A percentile compares a stretch with the other conserved stretches of the same genome.
phyloP scores from a whole-genome alignment of 2,113 vertebrate species.

The Phrynocephalus versicolor region DNA sequence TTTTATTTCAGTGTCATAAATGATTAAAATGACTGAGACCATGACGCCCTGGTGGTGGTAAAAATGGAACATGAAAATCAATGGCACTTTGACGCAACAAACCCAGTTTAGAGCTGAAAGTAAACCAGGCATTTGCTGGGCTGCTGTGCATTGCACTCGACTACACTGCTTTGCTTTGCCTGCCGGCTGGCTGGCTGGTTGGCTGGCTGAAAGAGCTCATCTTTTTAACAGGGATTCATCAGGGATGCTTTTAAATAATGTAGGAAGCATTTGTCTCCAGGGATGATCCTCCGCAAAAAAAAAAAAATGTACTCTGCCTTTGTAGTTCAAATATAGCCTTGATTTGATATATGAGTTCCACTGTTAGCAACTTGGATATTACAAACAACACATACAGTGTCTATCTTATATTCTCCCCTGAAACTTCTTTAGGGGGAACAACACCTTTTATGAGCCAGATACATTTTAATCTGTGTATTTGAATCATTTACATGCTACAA shows the following conservation, averaged over 20 bases:
- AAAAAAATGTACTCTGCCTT: slow-evolving; percentile 39
- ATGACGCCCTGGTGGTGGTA: slow-evolving; percentile 14
- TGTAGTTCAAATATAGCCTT: slow-evolving; percentile 51
- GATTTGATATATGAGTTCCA: slow-evolving; percentile 47
- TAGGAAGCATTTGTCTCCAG: slow-evolving; percentile 60
- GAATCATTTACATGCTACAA: slow-evolving; percentile 22
- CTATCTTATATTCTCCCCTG: not conserved
- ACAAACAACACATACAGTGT: slow-evolving; percentile 8
- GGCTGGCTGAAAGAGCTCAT: not conserved
- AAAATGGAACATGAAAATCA: slow-evolving; percentile 24
- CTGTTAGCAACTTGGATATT: slow-evolving; percentile 58
- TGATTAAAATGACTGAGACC: not conserved
- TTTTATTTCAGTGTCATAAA: too few relatives aligned
- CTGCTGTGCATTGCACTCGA: not conserved
- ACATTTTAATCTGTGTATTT: not conserved
- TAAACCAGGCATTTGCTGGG: not conserved
- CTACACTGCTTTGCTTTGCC: not conserved
- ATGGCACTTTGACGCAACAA: not conserved
- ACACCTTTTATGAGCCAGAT: not conserved
- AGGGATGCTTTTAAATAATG: slow-evolving; percentile 61
- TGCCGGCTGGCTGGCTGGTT: slow-evolving; percentile 22
- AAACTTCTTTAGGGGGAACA: not conserved
- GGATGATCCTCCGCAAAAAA: slow-evolving; percentile 64
- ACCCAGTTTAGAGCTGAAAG: not conserved
- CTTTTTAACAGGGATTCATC: slow-evolving; percentile 70